Percentiles rank a stretch among this genome's conserved stretches.
phyloP scores from a whole-genome alignment of 2,113 vertebrate species.

The Ctenodactylus gundi region DNA sequence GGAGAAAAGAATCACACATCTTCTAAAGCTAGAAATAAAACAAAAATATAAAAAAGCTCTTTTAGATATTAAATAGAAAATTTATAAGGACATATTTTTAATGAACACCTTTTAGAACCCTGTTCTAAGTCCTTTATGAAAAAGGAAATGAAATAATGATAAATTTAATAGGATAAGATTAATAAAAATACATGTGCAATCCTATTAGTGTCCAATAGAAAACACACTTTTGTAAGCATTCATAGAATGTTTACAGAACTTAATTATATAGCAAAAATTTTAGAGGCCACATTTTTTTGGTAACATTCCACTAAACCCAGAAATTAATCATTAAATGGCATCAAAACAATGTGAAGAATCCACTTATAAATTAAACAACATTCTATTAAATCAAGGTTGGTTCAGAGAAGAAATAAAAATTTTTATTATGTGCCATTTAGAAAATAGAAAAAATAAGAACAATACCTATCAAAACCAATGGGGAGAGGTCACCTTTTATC shows the following conservation, averaged over 20 bases:
- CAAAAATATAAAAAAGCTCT: not conserved
- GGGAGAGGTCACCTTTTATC: not conserved
- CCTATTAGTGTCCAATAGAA: constrained; percentile 18
- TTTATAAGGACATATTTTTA: not conserved
- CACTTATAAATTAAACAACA: constrained; percentile 61
- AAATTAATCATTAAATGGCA: constrained; percentile 63
- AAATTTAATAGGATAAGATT: constrained; percentile 3
- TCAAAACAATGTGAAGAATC: constrained; percentile 62
- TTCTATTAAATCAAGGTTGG: constrained; percentile 55
- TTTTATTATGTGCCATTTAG: constrained; percentile 58
- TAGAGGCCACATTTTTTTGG: constrained; percentile 11
- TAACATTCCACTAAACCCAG: constrained; percentile 36
- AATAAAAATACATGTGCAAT: constrained; percentile 14
- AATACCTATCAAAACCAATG: constrained; percentile 54
- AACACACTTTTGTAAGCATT: constrained; percentile 16
- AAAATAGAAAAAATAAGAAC: constrained; percentile 53
- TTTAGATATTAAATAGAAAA: not conserved
- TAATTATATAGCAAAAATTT: constrained; percentile 48
- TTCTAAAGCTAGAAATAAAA: not conserved
- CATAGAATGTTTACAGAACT: constrained; percentile 23
- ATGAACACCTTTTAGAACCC: not conserved
- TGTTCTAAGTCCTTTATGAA: not conserved
- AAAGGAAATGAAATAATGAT: not conserved
- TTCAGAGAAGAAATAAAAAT: constrained; percentile 62
- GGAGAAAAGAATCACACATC: not conserved